These are phyloP conservation scores for Mastomys natalensis DNA, from an alignment of 2,113 vertebrate species.

Conservation along the genomic window DNA sequence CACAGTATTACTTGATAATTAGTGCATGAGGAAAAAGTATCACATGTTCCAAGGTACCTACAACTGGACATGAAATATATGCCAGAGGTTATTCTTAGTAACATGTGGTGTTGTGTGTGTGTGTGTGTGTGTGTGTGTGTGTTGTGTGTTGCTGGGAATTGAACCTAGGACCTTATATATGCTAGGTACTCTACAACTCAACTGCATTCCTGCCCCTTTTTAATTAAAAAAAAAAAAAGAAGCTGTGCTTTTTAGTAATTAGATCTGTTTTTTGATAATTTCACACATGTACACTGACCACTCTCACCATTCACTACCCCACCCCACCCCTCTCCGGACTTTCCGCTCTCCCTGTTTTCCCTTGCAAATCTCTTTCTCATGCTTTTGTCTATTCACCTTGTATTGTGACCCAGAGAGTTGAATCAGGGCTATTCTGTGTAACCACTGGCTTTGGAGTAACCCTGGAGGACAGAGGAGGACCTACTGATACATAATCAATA, in stretches of 20 bases:
- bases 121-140: not conserved
- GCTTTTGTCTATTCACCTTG: not conserved
- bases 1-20: not conserved
- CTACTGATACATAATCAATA: not conserved
- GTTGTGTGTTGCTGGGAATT: not conserved
- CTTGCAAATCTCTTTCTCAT: not conserved
- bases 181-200: not conserved
- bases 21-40: not conserved
- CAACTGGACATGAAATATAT: rapidly evolving
- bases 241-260: not conserved
- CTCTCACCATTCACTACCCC: not conserved
- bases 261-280: not conserved
- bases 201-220: not conserved
- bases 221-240: not conserved
- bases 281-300: not conserved
- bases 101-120: too few relatives aligned
- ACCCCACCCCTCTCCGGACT: too few relatives aligned
- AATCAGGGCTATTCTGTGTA: not conserved
- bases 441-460: not conserved
- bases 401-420: not conserved
- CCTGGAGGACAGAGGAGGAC: too few relatives aligned
- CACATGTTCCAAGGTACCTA: rapidly evolving
- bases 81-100: not conserved
- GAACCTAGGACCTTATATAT: not conserved
- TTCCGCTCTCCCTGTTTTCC: not conserved